phyloP scores from a whole-genome alignment of 2,888 invertebrate species.

The Syrphus vitripennis region DNA sequence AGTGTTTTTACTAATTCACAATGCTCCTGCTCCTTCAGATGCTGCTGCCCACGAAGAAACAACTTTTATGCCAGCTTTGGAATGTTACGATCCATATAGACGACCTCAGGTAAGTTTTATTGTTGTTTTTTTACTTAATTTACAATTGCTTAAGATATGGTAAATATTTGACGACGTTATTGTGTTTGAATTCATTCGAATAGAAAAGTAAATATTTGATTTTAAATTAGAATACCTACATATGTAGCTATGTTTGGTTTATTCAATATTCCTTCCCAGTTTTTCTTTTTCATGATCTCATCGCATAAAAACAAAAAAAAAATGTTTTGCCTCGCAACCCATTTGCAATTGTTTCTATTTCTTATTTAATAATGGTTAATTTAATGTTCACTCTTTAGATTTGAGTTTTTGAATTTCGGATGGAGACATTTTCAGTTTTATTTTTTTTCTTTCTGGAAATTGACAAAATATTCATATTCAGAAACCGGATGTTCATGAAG shows the following conservation, averaged over 20 bases:
- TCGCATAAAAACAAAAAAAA: not conserved
- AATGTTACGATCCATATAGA: conserved; percentile 83
- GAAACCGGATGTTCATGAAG: not conserved
- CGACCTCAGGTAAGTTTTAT: conserved; percentile 82
- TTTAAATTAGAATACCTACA: not conserved
- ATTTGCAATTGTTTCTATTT: not conserved
- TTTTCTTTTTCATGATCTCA: conserved; percentile 6
- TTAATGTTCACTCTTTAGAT: not conserved
- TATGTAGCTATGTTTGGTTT: not conserved
- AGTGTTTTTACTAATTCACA: conserved; percentile 72
- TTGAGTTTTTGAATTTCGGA: not conserved
- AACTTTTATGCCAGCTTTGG: conserved; percentile 79
- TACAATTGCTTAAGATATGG: not conserved
- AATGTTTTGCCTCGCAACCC: not conserved
- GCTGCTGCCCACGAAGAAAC: conserved; percentile 75
- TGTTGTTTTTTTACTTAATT: not conserved
- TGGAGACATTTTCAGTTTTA: not conserved
- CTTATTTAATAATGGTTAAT: not conserved
- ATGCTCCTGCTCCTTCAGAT: conserved; percentile 71
- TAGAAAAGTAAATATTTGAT: not conserved
- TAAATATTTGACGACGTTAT: not conserved
- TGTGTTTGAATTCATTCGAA: not conserved
- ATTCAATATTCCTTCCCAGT: not conserved
- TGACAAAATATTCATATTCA: not conserved
- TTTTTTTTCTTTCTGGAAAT: not conserved